Evolutionary conservation across 1,140 invertebrate genomes (phyloP), one percentile per base, ranked within the genome.

Genomic region (Zaprionus ghesquierei): DNA sequence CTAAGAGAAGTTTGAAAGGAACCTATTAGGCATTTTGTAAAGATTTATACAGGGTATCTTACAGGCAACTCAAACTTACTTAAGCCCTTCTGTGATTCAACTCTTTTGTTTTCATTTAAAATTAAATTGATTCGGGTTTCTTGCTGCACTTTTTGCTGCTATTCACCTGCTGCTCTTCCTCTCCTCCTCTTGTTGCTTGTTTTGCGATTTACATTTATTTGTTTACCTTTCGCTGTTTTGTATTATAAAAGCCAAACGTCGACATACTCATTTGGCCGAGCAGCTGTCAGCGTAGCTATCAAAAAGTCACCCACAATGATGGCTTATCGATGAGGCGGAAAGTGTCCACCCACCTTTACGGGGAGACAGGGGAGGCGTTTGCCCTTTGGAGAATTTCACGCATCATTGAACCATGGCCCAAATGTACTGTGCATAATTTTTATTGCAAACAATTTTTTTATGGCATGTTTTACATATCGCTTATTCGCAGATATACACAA

Each of bases 391-490:
- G 63, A 31, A 79, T 82, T 89, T 89, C 79, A 82, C 76, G 79
- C 58, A 8, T 69, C 79, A 87, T 77, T 87, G 76, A 69, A 66
- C 69, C 79, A 63, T 72, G 70, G 44, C 79, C 73, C 82, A 82
- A 87, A 87, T 87, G 82, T 87, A 89, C 84, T 89, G 82, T 87
- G 59, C 76, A 76, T 89, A 89, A 87, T 87, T 87, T 87, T 89
- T 87, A 87, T 87, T 82, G 72, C 73, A 82, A 87, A 79, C 81
- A 81, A 78, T 85, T 86, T 51, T 41, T 46, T 86, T 62, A 86
- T 81, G 77, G 59, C 69, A 73, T 64, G 68, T 73, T 69, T 72
- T 72, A 64, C 60, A 64, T 71, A 65, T 71, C 25, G 23, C 50
- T 41, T 46, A 22, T 59, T 66, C 41, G 41, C 49, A 18, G 29